Percentiles rank a stretch among this genome's conserved stretches.
These are phyloP conservation scores for Xanthia togata DNA, from an alignment of 2,888 invertebrate species.

Conservation along the genomic window DNA sequence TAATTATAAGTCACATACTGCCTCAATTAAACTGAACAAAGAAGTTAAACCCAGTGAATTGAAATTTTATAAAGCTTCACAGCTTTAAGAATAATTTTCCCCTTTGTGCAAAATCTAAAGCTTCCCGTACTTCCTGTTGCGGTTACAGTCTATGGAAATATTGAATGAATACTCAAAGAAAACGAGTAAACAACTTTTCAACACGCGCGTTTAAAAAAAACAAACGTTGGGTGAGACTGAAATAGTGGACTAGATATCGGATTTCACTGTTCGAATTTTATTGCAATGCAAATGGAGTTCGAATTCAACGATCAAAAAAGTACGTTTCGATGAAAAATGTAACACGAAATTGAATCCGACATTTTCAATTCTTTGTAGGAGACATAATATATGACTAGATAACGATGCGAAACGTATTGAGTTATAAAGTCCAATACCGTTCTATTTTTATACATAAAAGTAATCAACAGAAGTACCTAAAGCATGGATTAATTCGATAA, in stretches of 20 bases:
- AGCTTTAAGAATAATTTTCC: background rate
- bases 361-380: conserved; percentile 23
- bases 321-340: conserved; percentile 39
- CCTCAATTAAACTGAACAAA: conserved; percentile 23
- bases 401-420: conserved; percentile 21
- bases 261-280: conserved; percentile 23
- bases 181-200: background rate
- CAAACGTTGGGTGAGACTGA: conserved; percentile 5
- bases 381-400: conserved; percentile 15
- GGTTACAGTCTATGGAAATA: conserved; percentile 1
- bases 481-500: conserved; percentile 9
- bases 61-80: conserved; percentile 18
- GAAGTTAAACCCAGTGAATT: conserved; percentile 24
- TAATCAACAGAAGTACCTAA: conserved; percentile 16
- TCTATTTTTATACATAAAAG: background rate
- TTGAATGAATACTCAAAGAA: background rate
- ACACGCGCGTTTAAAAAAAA: conserved; percentile 1
- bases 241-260: conserved; percentile 38
- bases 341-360: conserved; percentile 17
- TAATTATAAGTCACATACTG: conserved; percentile 37
- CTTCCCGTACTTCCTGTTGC: background rate
- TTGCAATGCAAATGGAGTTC: conserved; percentile 28
- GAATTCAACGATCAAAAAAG: conserved; percentile 29
- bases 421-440: conserved; percentile 2
- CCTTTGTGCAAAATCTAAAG: conserved; percentile 1